Percentiles rank a stretch among this genome's conserved stretches.
Evolutionary conservation across 2,888 invertebrate species (phyloP).

Genomic region (Tipula unca): DNA sequence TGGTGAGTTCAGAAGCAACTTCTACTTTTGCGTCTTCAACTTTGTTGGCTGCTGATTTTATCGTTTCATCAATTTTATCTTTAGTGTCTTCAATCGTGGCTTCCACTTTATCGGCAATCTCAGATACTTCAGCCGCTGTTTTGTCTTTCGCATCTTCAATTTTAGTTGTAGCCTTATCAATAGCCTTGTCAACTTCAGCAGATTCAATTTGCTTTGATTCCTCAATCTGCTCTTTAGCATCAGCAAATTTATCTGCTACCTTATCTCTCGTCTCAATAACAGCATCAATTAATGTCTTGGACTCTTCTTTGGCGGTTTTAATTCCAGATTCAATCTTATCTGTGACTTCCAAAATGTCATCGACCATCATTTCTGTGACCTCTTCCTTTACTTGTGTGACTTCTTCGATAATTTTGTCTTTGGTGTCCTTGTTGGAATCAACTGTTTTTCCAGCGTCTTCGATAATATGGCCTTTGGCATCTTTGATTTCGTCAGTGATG

Average conservation of each 20-base stretch:
- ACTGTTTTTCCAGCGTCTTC: background rate
- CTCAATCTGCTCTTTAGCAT: background rate
- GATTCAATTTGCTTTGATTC: background rate
- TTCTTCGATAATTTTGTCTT: constrained; percentile 1
- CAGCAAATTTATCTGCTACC: background rate
- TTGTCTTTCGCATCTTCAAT: background rate
- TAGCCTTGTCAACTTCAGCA: background rate
- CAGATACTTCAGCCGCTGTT: background rate
- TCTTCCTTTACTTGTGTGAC: background rate
- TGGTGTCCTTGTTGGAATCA: background rate
- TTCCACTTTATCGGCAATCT: background rate
- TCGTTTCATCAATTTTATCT: background rate
- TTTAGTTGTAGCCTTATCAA: background rate
- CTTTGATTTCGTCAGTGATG: background rate
- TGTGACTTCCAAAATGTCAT: background rate
- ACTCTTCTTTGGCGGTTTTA: constrained; percentile 20
- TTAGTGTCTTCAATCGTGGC: constrained; percentile 20
- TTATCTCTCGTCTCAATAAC: background rate
- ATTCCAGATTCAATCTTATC: constrained; percentile 24
- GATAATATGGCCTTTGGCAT: background rate
- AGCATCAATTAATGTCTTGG: background rate
- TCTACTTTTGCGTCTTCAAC: constrained; percentile 15
- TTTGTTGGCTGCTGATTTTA: background rate
- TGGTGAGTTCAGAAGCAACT: no score
- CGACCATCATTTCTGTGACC: background rate